Evolutionary conservation across 2,113 vertebrate genomes (phyloP).

Genomic region (Pholis gunnellus): DNA sequence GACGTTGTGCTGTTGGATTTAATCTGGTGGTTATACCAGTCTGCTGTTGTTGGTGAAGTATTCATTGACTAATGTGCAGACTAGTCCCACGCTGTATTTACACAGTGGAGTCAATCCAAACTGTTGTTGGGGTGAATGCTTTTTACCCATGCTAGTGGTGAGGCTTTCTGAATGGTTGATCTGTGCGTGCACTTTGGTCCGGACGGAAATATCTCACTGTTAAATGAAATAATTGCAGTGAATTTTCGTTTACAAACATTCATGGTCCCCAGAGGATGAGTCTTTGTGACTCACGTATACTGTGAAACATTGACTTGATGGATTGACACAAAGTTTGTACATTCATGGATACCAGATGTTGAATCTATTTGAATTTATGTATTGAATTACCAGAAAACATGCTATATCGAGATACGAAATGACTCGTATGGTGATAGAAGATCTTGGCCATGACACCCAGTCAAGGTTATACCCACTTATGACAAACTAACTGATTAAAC

Average conservation of each 20-base stretch:
- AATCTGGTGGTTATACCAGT: not conserved
- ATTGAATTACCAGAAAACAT: not conserved
- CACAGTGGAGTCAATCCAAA: slow-evolving; percentile 1
- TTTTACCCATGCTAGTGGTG: not conserved
- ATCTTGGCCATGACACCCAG: not conserved
- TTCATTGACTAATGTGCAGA: slow-evolving; percentile 13
- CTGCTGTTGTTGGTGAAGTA: slow-evolving; percentile 21
- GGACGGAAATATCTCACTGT: not conserved
- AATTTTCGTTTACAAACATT: not conserved
- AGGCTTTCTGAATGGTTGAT: not conserved
- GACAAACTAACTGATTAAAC: slow-evolving; percentile 25
- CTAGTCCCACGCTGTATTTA: not conserved
- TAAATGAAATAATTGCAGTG: not conserved
- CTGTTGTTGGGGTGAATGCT: not conserved
- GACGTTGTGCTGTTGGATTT: not conserved
- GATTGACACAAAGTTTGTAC: not conserved
- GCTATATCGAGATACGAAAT: not conserved
- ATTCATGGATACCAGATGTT: not conserved
- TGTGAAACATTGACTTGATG: not conserved
- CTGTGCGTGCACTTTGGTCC: not conserved
- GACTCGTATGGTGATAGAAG: not conserved
- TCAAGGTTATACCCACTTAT: not conserved
- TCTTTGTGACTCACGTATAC: not conserved
- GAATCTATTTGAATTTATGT: too few species aligned
- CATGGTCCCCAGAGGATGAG: not conserved